Evolutionary conservation across 1,140 invertebrate species (phyloP).

Genomic region (Galleria mellonella): DNA sequence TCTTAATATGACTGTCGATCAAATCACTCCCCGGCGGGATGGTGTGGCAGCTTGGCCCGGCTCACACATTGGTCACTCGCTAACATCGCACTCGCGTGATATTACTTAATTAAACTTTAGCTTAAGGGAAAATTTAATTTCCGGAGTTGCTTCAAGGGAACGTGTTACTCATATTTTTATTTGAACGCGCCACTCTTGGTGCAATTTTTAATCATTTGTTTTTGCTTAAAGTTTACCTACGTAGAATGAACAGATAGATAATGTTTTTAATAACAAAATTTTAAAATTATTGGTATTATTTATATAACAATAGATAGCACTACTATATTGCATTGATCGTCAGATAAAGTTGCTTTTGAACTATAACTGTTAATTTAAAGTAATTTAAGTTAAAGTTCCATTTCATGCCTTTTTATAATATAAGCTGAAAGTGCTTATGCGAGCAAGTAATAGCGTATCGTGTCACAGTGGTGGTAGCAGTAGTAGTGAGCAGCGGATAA

Average conservation of each 20-base stretch:
- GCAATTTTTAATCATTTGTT: conserved; percentile 14
- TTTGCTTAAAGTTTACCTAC: too few relatives aligned
- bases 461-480: background rate
- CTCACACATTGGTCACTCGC: conserved; percentile 5
- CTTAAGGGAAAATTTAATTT: conserved; percentile 58
- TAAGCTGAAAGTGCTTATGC: background rate
- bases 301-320: too few relatives aligned
- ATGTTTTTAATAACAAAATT: too few relatives aligned
- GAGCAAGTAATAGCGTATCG: too few relatives aligned
- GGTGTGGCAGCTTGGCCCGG: background rate
- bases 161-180: conserved; percentile 37
- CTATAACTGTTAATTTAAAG: too few relatives aligned
- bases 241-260: too few relatives aligned
- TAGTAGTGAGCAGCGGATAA: conserved; percentile 13
- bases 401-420: too few relatives aligned
- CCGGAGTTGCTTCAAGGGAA: conserved; percentile 34
- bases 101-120: conserved; percentile 52
- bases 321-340: too few relatives aligned
- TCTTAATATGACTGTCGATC: conserved; percentile 35
- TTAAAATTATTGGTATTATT: too few relatives aligned
- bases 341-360: too few relatives aligned
- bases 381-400: too few relatives aligned
- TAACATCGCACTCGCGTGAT: conserved; percentile 35
- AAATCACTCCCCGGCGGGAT: conserved; percentile 19
- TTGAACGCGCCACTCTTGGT: conserved; percentile 16